Base-by-base conservation (phyloP, 2,888 invertebrate genomes). In the Ptilodon capucinus region DNA sequence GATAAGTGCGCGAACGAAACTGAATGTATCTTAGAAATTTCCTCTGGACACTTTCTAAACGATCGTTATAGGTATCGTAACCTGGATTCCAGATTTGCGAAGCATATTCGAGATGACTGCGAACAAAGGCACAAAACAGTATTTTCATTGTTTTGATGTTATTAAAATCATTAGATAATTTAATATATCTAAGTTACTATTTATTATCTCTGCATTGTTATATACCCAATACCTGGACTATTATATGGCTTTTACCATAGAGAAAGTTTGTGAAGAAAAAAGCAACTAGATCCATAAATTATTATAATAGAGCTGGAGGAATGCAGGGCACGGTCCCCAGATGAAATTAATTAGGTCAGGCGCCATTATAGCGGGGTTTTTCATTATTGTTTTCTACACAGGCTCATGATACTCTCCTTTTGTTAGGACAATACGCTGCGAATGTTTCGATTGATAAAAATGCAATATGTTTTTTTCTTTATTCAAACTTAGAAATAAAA, bases 291-390 rank as follows among this genome's bases (percentile, higher is more conserved):
- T 44, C 46, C 48, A 48, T 46, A 40, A 53, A 60, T 62, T 54
- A 66, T 57, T 50, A 56, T 46, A 42, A 51, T 54, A 49, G 40
- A 48, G 44, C 35, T 36, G 19, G 16, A 55, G 57, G 51, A 64
- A 53, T 53, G 48, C 42, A 55, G 42, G 35, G 48, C 38, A 19
- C 38, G 39, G 47, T 34, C 28, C 42, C 16, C 44, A 40, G 48
- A 48, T 42, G 23, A 57, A 57, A 60, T 60, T 57, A 64, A 65
- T 60, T 66, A 56, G 64, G 60, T 65, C 54, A 35, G 21, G 8
- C 47, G 42, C 48, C 42, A 50, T 62, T 56, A 67, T 59, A 48
- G 59, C 47, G 40, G 14, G 51, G 51, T n/a, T n/a, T 50, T 44
- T 48, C 54, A 52, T 53, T 58, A 60, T 63, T 64, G 63, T 65